Conservation (phyloP, 2,888 invertebrate genomes). For the Melolontha melolontha region DNA sequence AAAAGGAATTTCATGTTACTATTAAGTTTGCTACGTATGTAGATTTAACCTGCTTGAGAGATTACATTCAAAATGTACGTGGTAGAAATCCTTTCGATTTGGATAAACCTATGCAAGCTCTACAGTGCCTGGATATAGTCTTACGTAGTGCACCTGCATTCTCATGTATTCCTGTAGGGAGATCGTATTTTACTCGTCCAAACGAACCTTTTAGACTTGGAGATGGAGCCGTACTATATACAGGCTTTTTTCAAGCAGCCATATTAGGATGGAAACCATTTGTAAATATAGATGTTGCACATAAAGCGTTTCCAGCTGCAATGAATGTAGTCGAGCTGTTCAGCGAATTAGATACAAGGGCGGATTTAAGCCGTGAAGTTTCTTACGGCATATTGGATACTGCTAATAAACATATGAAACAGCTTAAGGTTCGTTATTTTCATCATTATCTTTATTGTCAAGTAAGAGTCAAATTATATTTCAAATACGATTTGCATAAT, state of each 20-base stretch:
- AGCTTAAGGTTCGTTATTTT: no score
- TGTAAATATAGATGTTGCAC: constrained; percentile 91
- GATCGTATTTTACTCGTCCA: constrained; percentile 79
- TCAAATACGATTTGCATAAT: no score
- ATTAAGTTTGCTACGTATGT: constrained; percentile 70
- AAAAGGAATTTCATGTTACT: constrained; percentile 65
- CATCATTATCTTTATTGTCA: no score
- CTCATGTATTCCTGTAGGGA: constrained; percentile 72
- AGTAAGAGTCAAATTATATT: no score
- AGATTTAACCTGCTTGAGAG: constrained; percentile 65
- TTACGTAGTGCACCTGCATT: constrained; percentile 75
- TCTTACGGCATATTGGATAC: constrained; percentile 40
- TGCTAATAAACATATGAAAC: neutral
- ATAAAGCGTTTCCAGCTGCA: constrained; percentile 80
- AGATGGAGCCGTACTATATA: constrained; percentile 90
- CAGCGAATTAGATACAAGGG: constrained; percentile 42
- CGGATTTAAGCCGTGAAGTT: constrained; percentile 45
- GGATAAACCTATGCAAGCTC: constrained; percentile 69
- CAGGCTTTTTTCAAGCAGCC: constrained; percentile 93
- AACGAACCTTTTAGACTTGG: constrained; percentile 69
- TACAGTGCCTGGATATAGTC: constrained; percentile 89
- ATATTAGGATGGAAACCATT: constrained; percentile 89
- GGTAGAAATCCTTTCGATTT: constrained; percentile 43
- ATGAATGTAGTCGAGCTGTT: constrained; percentile 68
- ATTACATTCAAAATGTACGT: constrained; percentile 50